A percentile compares a stretch with the other conserved stretches of the same genome.
Conservation (phyloP, 2,888 invertebrate genomes). For the Hydroisotoma schaefferi region DNA sequence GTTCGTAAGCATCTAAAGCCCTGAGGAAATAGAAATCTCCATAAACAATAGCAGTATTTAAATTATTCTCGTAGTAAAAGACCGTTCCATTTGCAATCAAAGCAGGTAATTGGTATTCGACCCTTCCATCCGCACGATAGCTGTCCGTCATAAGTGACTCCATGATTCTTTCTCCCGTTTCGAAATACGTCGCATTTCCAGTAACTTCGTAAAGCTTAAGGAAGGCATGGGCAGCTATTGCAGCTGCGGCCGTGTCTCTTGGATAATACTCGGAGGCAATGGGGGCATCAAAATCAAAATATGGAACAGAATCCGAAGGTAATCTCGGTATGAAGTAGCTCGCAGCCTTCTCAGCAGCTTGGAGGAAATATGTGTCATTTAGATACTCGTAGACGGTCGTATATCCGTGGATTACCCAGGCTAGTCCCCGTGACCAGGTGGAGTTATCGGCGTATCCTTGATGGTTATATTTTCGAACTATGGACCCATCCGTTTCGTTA, state of each 20-base stretch:
- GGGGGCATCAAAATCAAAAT: constrained; percentile 44
- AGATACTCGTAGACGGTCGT: constrained; percentile 33
- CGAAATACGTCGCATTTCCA: constrained; percentile 27
- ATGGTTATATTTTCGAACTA: constrained; percentile 37
- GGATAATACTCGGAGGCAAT: constrained; percentile 34
- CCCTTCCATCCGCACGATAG: constrained; percentile 36
- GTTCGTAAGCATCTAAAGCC: constrained; percentile 33
- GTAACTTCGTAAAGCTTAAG: constrained; percentile 32
- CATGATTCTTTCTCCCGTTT: constrained; percentile 33
- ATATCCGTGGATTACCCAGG: constrained; percentile 43
- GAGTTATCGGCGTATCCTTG: constrained; percentile 41
- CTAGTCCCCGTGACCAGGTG: constrained; percentile 43
- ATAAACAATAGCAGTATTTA: constrained; percentile 43
- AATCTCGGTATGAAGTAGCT: constrained; percentile 32
- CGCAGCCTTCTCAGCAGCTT: constrained; percentile 33
- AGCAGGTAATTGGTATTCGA: constrained; percentile 35
- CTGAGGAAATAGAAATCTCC: constrained; percentile 43
- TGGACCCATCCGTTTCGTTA: constrained; percentile 31
- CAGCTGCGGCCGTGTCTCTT: constrained; percentile 42
- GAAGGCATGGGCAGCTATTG: constrained; percentile 37
- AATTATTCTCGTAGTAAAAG: constrained; percentile 29
- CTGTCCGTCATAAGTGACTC: constrained; percentile 30
- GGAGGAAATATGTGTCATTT: constrained; percentile 16
- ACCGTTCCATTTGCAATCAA: constrained; percentile 45
- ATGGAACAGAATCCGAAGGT: constrained; percentile 37